Conservation (phyloP, 2,797 vertebrate genomes). For the Phoebastria nigripes region DNA sequence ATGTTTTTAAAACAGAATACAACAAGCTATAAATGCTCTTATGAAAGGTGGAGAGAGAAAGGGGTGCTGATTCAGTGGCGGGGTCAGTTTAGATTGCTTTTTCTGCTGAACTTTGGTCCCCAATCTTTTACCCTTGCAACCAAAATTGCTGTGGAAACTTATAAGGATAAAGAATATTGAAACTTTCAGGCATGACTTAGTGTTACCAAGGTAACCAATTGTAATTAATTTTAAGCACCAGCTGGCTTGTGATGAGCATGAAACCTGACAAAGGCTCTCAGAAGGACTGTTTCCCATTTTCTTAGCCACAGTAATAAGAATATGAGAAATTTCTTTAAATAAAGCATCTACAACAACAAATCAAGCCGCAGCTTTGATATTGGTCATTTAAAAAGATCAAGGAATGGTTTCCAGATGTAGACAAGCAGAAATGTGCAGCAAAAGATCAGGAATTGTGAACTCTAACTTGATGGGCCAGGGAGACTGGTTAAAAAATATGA, state of each 20-base stretch:
- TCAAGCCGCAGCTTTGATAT: background rate
- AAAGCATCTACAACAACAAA: background rate
- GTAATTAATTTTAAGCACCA: slow-evolving; percentile 74
- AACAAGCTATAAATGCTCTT: background rate
- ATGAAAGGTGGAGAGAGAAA: background rate
- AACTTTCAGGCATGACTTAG: slow-evolving; percentile 55
- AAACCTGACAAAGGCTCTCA: slow-evolving; percentile 53
- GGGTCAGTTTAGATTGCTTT: background rate
- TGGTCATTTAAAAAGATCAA: background rate
- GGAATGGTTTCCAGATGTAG: background rate
- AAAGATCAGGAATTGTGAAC: background rate
- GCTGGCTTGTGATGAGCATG: slow-evolving; percentile 62
- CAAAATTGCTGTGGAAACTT: slow-evolving; percentile 45
- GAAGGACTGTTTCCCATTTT: slow-evolving; percentile 22
- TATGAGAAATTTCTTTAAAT: background rate
- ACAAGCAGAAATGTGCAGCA: background rate
- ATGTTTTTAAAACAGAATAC: background rate
- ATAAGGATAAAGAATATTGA: slow-evolving; percentile 35
- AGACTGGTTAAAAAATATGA: background rate
- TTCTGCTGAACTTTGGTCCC: background rate
- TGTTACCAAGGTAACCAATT: slow-evolving; percentile 68
- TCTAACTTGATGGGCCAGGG: background rate
- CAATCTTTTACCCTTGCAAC: background rate
- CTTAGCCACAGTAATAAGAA: background rate
- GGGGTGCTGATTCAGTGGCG: background rate